phyloP scores from a whole-genome alignment of 1,140 invertebrate genomes.

The Apis cerana region DNA sequence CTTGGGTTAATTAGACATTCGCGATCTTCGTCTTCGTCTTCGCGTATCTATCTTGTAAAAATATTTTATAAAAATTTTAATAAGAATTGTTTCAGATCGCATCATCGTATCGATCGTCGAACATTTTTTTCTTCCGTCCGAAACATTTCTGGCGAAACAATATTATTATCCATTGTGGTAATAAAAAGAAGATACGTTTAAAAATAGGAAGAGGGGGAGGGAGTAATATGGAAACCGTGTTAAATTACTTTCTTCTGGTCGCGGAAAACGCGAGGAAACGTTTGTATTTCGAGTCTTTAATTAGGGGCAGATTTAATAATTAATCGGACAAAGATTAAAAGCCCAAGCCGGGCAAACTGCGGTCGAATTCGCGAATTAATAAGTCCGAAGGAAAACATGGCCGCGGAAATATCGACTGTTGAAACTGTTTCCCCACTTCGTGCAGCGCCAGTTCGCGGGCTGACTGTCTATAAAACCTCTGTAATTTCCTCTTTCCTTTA shows the following conservation, averaged over 20 bases:
- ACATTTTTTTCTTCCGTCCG: too few relatives aligned
- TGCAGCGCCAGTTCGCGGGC: too few relatives aligned
- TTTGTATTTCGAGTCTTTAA: conserved; percentile 49
- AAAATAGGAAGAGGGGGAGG: not conserved
- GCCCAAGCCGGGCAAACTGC: conserved; percentile 35
- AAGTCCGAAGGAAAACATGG: conserved; percentile 40
- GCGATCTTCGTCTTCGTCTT: too few relatives aligned
- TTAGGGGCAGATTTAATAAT: conserved; percentile 46
- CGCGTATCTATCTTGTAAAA: too few relatives aligned
- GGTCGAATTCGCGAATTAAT: conserved; percentile 52
- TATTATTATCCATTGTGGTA: not conserved
- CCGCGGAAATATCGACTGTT: conserved; percentile 32
- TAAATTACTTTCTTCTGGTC: conserved; percentile 43
- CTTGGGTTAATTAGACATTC: too few relatives aligned
- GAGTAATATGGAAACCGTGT: conserved; percentile 7
- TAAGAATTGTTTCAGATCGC: too few relatives aligned
- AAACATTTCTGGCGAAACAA: too few relatives aligned
- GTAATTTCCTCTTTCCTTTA: too few relatives aligned
- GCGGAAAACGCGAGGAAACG: not conserved
- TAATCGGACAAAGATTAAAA: conserved; percentile 46
- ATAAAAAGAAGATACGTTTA: not conserved
- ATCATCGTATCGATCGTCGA: too few relatives aligned
- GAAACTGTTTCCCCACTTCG: not conserved
- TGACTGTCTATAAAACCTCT: not conserved
- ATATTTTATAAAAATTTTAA: too few relatives aligned